Base-by-base conservation (phyloP, 2,888 invertebrate genomes). In the Actias luna region DNA sequence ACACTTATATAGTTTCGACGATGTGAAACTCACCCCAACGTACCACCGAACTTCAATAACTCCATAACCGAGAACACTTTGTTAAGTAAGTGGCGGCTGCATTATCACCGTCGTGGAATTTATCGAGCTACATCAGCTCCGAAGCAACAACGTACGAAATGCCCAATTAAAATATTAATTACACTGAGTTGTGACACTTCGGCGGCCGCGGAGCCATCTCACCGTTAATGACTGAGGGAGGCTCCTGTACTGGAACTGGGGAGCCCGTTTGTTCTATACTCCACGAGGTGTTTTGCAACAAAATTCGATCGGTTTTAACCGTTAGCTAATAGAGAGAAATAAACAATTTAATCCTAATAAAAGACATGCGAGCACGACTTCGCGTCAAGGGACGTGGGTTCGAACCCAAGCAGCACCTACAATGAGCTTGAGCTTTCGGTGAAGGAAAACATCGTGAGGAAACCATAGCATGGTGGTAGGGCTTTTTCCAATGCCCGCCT, bases 161-260 rank as follows among this genome's bases (percentile, higher is more conserved):
- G 88, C 88, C 89, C 90, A 91, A 91, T 92, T 91, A 91, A 92
- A 92, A 91, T 91, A 90, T 90, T 92, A 92, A 92, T 91, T 92
- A 89, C 90, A 85, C 81, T 84, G 85, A 87, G 87, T 85, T 87
- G 85, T 83, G 87, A 85, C 85, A 85, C 84, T 86, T 83, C 73
- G 79, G 78, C 81, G 84, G 82, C 79, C 78, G 77, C 73, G 70
- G 77, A 76, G 69, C 78, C 74, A 78, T 78, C 80, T 79, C 79
- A 78, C 76, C 70, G 76, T 76, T 77, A 78, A 79, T 80, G 81
- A 82, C 77, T 70, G 79, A 72, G 77, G 80, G 76, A 72, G 70
- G 39, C 18, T 61, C n/a, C n/a, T n/a, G n/a, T 33, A 33, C 33
- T 33, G 1, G 18, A 18, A 50, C 57, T 22, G 55, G 36, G 57